phyloP scores from a whole-genome alignment of 2,888 invertebrate species.

The Cosmia pyralina region DNA sequence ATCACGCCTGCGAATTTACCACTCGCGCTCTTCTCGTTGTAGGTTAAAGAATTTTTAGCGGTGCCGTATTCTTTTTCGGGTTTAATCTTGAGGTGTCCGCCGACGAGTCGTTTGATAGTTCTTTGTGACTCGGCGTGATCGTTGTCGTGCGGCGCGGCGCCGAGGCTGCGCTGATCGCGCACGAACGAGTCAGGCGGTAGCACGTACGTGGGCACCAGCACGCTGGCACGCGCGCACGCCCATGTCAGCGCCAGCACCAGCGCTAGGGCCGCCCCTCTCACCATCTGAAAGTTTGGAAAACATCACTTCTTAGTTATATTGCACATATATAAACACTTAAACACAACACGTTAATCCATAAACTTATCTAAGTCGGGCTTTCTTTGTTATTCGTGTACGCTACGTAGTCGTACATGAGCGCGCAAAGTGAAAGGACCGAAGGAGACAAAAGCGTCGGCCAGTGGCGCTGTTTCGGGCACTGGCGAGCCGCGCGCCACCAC shows the following conservation, averaged over 20 bases:
- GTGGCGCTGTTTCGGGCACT: slow-evolving; percentile 80
- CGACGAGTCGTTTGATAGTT: slow-evolving; percentile 92
- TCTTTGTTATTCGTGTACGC: slow-evolving; percentile 80
- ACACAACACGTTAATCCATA: slow-evolving; percentile 71
- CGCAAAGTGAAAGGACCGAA: slow-evolving; percentile 87
- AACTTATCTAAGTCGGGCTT: slow-evolving; percentile 87
- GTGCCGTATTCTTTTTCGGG: slow-evolving; percentile 84
- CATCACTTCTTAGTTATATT: slow-evolving; percentile 79
- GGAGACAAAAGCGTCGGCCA: slow-evolving; percentile 85
- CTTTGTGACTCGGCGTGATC: slow-evolving; percentile 84
- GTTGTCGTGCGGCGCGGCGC: slow-evolving; percentile 74
- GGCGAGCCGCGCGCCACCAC: slow-evolving; percentile 84
- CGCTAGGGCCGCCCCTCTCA: slow-evolving; percentile 89
- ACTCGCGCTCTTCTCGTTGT: slow-evolving; percentile 81
- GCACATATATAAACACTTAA: slow-evolving; percentile 64
- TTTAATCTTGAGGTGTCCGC: slow-evolving; percentile 91
- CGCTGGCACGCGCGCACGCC: slow-evolving; percentile 83
- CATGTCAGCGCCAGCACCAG: slow-evolving; percentile 87
- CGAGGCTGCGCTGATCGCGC: slow-evolving; percentile 88
- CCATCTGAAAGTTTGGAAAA: slow-evolving; percentile 89
- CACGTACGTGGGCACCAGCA: slow-evolving; percentile 89
- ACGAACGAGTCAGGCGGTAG: slow-evolving; percentile 89
- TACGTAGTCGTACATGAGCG: slow-evolving; percentile 82
- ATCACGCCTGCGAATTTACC: slow-evolving; percentile 84
- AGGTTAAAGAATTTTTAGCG: slow-evolving; percentile 83